A percentile compares a stretch with the other conserved stretches of the same genome.
Conservation (phyloP, 2,888 invertebrate genomes). For the Rhagophthalmus giganteus region DNA sequence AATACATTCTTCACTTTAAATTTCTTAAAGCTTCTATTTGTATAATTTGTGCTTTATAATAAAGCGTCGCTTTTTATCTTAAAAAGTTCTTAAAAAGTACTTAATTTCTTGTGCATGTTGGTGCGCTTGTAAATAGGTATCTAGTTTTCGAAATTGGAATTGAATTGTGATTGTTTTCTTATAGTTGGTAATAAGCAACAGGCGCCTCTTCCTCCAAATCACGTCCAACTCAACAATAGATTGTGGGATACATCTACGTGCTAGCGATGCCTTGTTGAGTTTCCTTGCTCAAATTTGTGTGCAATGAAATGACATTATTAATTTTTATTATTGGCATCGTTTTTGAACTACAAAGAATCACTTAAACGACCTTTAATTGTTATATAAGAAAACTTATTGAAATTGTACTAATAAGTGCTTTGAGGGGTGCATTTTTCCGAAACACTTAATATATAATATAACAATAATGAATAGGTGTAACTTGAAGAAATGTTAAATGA, state of each 20-base stretch:
- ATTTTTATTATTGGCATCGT: too few relatives aligned
- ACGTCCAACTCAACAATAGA: conserved; percentile 60
- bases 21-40: not conserved
- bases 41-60: too few relatives aligned
- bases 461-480: conserved; percentile 1
- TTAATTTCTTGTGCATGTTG: too few relatives aligned
- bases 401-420: too few relatives aligned
- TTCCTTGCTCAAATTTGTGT: conserved; percentile 23
- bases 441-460: too few relatives aligned
- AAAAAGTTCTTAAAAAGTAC: too few relatives aligned
- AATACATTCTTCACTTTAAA: too few relatives aligned
- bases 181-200: conserved; percentile 62
- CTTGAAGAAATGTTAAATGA: conserved; percentile 17
- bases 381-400: not conserved
- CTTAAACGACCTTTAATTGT: not conserved
- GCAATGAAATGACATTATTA: conserved; percentile 14
- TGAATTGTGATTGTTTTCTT: conserved; percentile 39
- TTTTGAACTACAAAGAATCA: not conserved
- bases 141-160: too few relatives aligned
- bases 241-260: conserved; percentile 59
- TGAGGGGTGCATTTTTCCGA: too few relatives aligned
- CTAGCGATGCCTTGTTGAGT: conserved; percentile 43
- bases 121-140: too few relatives aligned
- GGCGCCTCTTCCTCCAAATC: conserved; percentile 63
- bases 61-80: too few relatives aligned